Percentiles rank a stretch among this genome's conserved stretches.
phyloP scores from a whole-genome alignment of 2,888 invertebrate genomes.

The Xylophagus ater region DNA sequence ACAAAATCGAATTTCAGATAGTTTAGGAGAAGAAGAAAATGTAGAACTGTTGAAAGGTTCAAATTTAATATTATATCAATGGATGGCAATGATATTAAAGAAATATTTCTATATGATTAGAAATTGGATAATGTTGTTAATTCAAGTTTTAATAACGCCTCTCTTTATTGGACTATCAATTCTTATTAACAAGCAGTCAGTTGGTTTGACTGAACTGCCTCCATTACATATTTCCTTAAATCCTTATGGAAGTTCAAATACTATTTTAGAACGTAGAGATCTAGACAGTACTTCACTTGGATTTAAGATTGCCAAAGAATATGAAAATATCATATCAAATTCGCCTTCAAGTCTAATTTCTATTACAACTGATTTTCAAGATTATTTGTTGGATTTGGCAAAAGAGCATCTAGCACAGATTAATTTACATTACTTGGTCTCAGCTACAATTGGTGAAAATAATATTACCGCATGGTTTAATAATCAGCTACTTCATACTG shows the following conservation, averaged over 20 bases:
- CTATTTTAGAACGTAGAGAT: conserved; percentile 26
- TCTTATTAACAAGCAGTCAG: conserved; percentile 43
- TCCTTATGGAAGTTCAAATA: conserved; percentile 35
- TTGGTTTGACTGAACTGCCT: conserved; percentile 39
- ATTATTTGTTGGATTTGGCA: conserved; percentile 26
- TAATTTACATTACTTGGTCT: conserved; percentile 45
- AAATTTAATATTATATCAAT: conserved; percentile 42
- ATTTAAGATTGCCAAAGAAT: conserved; percentile 27
- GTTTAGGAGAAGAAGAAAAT: too few species aligned
- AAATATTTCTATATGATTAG: conserved; percentile 51
- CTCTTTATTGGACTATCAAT: conserved; percentile 52
- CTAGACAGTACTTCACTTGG: conserved; percentile 33
- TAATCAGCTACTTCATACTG: conserved; percentile 61
- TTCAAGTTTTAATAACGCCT: conserved; percentile 60
- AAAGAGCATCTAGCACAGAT: conserved; percentile 34
- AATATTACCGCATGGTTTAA: conserved; percentile 57
- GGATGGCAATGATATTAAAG: conserved; percentile 56
- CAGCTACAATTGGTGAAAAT: conserved; percentile 40
- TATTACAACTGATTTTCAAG: conserved; percentile 3
- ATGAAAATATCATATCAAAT: conserved; percentile 28
- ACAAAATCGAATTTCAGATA: too few species aligned
- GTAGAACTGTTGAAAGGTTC: neutral
- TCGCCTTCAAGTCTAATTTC: conserved; percentile 28
- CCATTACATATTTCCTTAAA: conserved; percentile 44
- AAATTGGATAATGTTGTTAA: conserved; percentile 51